Evolutionary conservation across 2,888 invertebrate species (phyloP).

Genomic region (Nomada goodeniana): DNA sequence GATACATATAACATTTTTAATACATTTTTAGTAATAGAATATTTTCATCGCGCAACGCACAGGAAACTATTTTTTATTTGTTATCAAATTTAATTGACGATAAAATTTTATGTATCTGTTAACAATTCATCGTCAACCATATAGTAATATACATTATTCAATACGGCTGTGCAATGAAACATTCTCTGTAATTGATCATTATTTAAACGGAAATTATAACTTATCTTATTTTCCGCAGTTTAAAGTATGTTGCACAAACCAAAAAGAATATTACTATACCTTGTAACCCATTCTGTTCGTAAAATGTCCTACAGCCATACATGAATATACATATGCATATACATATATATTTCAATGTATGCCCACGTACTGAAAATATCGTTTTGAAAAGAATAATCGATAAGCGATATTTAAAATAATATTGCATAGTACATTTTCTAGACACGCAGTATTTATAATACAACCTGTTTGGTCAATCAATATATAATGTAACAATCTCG

Average conservation of each 20-base stretch:
- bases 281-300: conserved; percentile 18
- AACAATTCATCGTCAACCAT: conserved; percentile 33
- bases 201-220: conserved; percentile 19
- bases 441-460: conserved; percentile 52
- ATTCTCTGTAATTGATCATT: conserved; percentile 17
- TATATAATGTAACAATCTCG: conserved; percentile 25
- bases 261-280: conserved; percentile 30
- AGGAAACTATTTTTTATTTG: conserved; percentile 24
- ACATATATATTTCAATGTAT: conserved; percentile 39
- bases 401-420: conserved; percentile 42
- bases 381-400: conserved; percentile 22
- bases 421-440: conserved; percentile 40
- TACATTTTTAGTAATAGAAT: conserved; percentile 34
- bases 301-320: not conserved
- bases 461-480: conserved; percentile 39
- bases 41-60: conserved; percentile 37
- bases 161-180: conserved; percentile 31
- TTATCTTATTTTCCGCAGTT: conserved; percentile 11
- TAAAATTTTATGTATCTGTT: conserved; percentile 34
- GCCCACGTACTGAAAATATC: conserved; percentile 41
- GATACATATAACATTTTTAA: conserved; percentile 44
- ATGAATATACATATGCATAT: not conserved
- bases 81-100: conserved; percentile 40
- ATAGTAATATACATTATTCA: conserved; percentile 45
- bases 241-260: conserved; percentile 28